phyloP scores from a whole-genome alignment of 2,113 vertebrate genomes.

The Dicrurus megarhynchus region DNA sequence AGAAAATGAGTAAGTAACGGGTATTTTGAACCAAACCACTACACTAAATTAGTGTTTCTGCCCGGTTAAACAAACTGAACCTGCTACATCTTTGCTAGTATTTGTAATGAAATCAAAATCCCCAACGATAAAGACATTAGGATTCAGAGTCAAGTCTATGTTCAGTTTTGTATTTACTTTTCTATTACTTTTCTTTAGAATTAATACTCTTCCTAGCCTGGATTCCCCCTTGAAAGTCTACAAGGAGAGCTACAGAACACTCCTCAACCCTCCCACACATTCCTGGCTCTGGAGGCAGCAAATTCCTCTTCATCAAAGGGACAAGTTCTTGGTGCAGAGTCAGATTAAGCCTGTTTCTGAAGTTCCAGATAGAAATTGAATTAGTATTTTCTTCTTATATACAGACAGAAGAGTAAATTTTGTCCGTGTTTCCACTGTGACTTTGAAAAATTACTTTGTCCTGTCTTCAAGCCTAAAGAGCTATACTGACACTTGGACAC shows the following conservation, averaged over 20 bases:
- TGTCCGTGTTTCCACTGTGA: background rate
- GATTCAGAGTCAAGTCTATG: background rate
- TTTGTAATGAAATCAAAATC: constrained; percentile 55
- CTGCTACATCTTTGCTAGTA: constrained; percentile 58
- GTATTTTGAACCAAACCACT: too few relatives aligned
- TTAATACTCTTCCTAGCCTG: background rate
- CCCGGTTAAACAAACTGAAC: too few relatives aligned
- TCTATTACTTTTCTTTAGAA: constrained; percentile 18
- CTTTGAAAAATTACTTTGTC: background rate
- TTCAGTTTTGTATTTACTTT: constrained; percentile 38
- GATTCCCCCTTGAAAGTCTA: background rate
- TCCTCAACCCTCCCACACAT: background rate
- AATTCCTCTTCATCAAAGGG: background rate
- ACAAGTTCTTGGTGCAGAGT: rapidly evolving
- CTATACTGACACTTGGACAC: rapidly evolving
- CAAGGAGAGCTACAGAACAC: background rate
- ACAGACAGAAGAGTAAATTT: background rate
- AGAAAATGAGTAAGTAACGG: too few relatives aligned
- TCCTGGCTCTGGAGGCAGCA: background rate
- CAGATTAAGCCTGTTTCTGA: background rate
- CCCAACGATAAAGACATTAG: constrained; percentile 6
- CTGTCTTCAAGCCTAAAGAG: background rate
- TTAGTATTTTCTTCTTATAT: background rate
- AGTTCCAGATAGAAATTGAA: background rate
- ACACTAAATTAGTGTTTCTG: too few relatives aligned